phyloP scores from a whole-genome alignment of 2,797 vertebrate genomes.

The Semaprochilodus insignis region DNA sequence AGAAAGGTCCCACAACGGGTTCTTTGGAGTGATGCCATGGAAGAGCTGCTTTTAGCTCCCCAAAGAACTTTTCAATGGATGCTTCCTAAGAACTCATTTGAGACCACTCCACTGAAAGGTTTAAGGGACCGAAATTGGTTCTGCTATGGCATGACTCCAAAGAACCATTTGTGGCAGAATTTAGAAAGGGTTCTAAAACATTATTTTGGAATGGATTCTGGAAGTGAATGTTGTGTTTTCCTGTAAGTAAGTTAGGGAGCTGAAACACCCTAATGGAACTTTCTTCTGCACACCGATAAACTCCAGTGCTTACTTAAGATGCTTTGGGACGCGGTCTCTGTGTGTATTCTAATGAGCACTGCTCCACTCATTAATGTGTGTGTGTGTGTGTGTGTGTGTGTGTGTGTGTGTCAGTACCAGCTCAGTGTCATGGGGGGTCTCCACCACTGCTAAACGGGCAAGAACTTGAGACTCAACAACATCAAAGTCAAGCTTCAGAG shows the following conservation, averaged over 20 bases:
- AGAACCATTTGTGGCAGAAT: too few species aligned
- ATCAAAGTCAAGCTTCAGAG: constrained; percentile 70
- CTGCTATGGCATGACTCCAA: too few species aligned
- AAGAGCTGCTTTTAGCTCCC: not conserved
- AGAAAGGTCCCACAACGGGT: not conserved
- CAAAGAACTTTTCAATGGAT: too few species aligned
- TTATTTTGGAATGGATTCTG: not conserved
- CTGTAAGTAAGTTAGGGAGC: not conserved
- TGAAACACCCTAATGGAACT: not conserved
- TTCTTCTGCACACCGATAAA: constrained; percentile 32
- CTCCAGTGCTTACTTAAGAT: constrained; percentile 54
- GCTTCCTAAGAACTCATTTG: too few species aligned
- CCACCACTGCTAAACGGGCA: constrained; percentile 78
- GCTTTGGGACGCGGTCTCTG: constrained; percentile 72
- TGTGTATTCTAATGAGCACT: constrained; percentile 78
- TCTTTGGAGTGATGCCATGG: not conserved
- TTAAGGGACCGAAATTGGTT: too few species aligned
- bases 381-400: constrained; percentile 70
- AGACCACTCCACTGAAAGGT: too few species aligned
- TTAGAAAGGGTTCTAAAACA: too few species aligned
- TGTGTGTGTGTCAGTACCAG: constrained; percentile 75
- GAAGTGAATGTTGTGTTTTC: not conserved
- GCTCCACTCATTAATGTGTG: constrained; percentile 73
- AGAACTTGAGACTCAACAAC: constrained; percentile 74
- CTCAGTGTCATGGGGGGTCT: constrained; percentile 68